Conservation (phyloP, 2,797 vertebrate genomes). For the Sebastolobus alascanus region DNA sequence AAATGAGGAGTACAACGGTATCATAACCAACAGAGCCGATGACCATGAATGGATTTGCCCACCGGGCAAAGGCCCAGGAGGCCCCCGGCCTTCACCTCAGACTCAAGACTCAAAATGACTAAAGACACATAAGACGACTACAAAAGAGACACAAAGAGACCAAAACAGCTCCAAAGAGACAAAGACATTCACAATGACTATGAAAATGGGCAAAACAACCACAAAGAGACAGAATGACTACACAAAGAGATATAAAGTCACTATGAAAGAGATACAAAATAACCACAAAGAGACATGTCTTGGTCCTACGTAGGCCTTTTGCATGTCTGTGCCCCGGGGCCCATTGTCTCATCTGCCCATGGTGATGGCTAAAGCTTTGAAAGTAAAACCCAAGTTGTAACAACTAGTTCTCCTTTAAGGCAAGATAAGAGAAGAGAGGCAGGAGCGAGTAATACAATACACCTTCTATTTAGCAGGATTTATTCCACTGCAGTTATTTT, state of each 20-base stretch:
- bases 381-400: background rate
- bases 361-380: background rate
- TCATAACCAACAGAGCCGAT: background rate
- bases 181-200: background rate
- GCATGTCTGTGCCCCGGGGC: background rate
- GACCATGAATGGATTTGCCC: too few relatives aligned
- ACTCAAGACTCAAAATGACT: background rate
- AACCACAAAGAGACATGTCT: background rate
- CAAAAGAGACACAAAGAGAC: background rate
- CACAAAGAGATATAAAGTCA: background rate
- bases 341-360: background rate
- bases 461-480: background rate
- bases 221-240: background rate
- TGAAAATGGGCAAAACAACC: background rate
- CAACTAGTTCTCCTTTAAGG: background rate
- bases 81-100: too few relatives aligned
- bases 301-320: background rate
- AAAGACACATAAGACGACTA: background rate
- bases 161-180: background rate
- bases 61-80: too few relatives aligned
- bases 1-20: background rate
- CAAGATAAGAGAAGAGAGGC: background rate
- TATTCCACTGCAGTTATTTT: background rate
- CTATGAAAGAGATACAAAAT: too few relatives aligned
- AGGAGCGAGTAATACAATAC: background rate